phyloP scores from a whole-genome alignment of 2,888 invertebrate genomes.

The Plusia festucae region DNA sequence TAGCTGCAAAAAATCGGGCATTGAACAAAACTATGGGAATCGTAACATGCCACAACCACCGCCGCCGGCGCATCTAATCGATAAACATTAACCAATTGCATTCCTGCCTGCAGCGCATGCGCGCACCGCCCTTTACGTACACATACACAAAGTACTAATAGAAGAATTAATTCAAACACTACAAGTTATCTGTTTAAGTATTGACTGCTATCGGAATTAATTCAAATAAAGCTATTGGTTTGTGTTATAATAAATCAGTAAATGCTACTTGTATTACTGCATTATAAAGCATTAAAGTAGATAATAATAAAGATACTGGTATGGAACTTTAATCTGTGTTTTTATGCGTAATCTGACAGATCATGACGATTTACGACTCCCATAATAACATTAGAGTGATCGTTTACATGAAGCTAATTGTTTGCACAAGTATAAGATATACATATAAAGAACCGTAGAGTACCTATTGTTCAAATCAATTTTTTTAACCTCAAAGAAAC shows the following conservation, averaged over 20 bases:
- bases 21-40: constrained; percentile 67
- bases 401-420: constrained; percentile 14
- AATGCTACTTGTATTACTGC: constrained; percentile 56
- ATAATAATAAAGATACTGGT: constrained; percentile 38
- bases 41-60: constrained; percentile 35
- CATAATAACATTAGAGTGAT: constrained; percentile 11
- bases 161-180: constrained; percentile 56
- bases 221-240: constrained; percentile 63
- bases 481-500: constrained; percentile 1
- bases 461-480: background rate
- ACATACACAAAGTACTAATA: constrained; percentile 40
- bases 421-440: background rate
- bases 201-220: constrained; percentile 56
- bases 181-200: constrained; percentile 53
- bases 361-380: constrained; percentile 25
- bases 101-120: constrained; percentile 63
- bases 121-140: constrained; percentile 55
- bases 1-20: constrained; percentile 51
- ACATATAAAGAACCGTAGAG: constrained; percentile 10
- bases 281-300: constrained; percentile 34
- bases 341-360: constrained; percentile 29
- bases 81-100: constrained; percentile 79
- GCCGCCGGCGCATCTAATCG: constrained; percentile 79
- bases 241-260: constrained; percentile 61
- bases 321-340: constrained; percentile 22